phyloP scores from a whole-genome alignment of 2,113 vertebrate genomes.

The Myxocyprinus asiaticus region DNA sequence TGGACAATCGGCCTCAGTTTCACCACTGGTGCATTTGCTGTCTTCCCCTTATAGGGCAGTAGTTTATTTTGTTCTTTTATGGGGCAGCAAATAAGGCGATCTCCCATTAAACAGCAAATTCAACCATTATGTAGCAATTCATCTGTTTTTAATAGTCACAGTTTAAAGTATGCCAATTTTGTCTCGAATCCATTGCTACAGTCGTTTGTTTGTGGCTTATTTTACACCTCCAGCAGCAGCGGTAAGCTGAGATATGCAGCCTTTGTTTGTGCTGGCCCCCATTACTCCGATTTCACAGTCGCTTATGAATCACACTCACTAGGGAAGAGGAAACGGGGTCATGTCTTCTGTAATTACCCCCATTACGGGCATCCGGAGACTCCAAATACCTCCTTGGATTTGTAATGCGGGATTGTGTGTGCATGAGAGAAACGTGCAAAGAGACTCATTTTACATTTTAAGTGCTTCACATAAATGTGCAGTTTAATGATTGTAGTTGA shows the following conservation, averaged over 20 bases:
- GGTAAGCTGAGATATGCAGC: constrained; percentile 37
- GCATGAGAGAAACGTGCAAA: too few species aligned
- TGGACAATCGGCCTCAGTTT: too few species aligned
- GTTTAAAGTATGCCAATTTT: constrained; percentile 35
- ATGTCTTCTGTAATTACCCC: constrained; percentile 52
- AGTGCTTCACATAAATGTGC: too few species aligned
- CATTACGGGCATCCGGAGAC: constrained; percentile 30
- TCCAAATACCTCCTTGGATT: constrained; percentile 25
- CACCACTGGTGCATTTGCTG: too few species aligned
- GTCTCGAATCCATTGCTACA: constrained; percentile 26
- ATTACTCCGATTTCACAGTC: constrained; percentile 50
- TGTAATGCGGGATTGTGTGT: neutral
- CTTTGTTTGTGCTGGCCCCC: constrained; percentile 44
- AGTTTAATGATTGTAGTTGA: too few species aligned
- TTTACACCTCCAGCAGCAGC: constrained; percentile 14
- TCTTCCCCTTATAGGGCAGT: constrained; percentile 25
- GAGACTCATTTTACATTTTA: too few species aligned
- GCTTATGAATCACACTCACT: constrained; percentile 48
- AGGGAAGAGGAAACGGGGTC: constrained; percentile 45
- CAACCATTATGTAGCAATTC: constrained; percentile 50
- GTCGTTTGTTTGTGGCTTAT: constrained; percentile 44
- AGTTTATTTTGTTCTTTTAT: constrained; percentile 44
- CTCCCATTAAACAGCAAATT: constrained; percentile 44
- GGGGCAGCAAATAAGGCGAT: constrained; percentile 35
- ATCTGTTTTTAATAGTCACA: constrained; percentile 39